These are phyloP conservation scores for Mustela nigripes DNA, from an alignment of 2,113 vertebrate genomes.

Conservation along the genomic window DNA sequence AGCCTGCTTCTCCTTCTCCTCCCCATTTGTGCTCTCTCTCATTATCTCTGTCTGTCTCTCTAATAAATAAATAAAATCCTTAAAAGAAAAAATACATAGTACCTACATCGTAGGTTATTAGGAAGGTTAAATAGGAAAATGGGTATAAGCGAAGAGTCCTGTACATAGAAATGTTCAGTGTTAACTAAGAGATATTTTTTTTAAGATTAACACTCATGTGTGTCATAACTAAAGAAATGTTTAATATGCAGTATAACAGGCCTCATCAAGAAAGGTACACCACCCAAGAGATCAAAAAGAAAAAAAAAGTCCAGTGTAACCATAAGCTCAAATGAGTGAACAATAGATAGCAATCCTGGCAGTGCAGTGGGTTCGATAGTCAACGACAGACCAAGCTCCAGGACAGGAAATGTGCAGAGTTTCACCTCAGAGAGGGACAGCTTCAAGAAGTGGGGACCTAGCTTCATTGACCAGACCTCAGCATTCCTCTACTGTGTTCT, in stretches of 20 bases:
- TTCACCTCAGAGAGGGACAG: neutral
- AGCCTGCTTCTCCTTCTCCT: neutral
- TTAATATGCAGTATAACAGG: neutral
- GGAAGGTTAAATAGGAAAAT: neutral
- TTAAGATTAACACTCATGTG: neutral
- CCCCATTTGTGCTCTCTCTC: neutral
- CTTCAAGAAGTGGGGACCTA: neutral
- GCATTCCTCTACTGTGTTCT: neutral
- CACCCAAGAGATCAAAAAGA: neutral
- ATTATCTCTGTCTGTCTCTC: too few relatives aligned
- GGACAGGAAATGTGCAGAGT: too few relatives aligned
- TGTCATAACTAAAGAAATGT: neutral
- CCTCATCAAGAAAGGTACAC: neutral
- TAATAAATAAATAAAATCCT: neutral
- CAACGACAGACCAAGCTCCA: neutral
- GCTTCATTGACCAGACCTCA: neutral
- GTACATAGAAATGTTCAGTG: neutral
- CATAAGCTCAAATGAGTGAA: neutral
- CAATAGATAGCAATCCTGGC: neutral
- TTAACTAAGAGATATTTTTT: neutral
- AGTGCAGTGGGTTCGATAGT: rapidly evolving
- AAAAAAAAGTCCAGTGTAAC: neutral
- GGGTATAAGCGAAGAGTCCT: neutral
- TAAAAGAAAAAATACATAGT: neutral
- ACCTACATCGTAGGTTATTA: neutral